A percentile compares a stretch with the other conserved stretches of the same genome.
These are phyloP conservation scores for Drosophila persimilis DNA, from an alignment of 1,140 invertebrate genomes.

Conservation along the genomic window DNA sequence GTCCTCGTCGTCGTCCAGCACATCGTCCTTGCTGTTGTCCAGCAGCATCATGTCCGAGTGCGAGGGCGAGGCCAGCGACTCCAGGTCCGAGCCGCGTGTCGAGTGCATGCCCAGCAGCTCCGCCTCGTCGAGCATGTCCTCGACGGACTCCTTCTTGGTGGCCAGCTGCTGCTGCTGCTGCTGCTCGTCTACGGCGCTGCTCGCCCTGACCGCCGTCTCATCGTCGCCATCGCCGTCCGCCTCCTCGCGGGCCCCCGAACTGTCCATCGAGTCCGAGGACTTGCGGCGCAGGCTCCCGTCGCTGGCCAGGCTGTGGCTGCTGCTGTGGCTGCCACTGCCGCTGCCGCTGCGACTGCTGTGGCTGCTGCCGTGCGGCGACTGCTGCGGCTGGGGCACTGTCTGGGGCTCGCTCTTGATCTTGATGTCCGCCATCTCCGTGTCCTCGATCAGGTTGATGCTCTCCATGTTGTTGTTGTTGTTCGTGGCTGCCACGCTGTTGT, in stretches of 20 bases:
- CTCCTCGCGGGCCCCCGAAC: conserved; percentile 36
- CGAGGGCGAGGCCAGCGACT: conserved; percentile 87
- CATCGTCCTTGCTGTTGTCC: conserved; percentile 87
- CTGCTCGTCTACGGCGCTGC: conserved; percentile 19
- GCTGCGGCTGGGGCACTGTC: conserved; percentile 37
- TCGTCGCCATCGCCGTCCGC: conserved; percentile 14
- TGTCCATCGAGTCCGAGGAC: conserved; percentile 72
- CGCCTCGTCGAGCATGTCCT: conserved; percentile 80
- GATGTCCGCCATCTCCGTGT: conserved; percentile 70
- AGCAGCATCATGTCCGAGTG: conserved; percentile 85
- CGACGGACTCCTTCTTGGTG: conserved; percentile 74
- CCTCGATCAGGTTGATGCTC: conserved; percentile 75
- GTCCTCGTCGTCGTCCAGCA: conserved; percentile 84
- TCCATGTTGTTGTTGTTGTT: conserved; percentile 82
- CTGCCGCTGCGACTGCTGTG: conserved; percentile 57
- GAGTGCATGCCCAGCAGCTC: conserved; percentile 76
- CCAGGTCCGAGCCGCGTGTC: conserved; percentile 69
- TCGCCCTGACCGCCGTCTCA: conserved; percentile 3
- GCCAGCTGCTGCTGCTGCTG: conserved; percentile 32
- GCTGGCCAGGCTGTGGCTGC: conserved; percentile 48
- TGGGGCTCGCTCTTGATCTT: conserved; percentile 78
- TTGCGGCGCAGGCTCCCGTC: conserved; percentile 66
- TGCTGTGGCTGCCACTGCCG: conserved; percentile 47
- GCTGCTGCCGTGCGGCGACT: conserved; percentile 64
- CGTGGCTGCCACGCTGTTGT: conserved; percentile 67